Percentiles rank a stretch among this genome's conserved stretches.
phyloP scores from a whole-genome alignment of 1,140 invertebrate species.

The Drosophila ambigua region DNA sequence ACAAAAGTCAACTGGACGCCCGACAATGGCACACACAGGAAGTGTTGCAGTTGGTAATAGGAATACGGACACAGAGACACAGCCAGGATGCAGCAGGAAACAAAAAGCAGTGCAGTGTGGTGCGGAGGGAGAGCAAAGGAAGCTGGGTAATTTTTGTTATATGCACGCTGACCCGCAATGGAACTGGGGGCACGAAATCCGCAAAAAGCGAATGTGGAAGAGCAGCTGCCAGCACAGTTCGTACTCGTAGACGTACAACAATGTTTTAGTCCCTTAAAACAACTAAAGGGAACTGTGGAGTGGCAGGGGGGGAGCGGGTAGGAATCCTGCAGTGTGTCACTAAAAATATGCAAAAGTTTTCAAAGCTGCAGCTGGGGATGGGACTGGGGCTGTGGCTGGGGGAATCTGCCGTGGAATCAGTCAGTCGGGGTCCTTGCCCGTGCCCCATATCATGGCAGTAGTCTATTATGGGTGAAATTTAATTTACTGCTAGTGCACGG shows the following conservation, averaged over 20 bases:
- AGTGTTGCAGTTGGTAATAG: slow-evolving; percentile 61
- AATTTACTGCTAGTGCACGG: slow-evolving; percentile 63
- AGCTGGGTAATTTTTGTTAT: slow-evolving; percentile 58
- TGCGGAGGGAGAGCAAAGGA: slow-evolving; percentile 1
- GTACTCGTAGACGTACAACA: slow-evolving; percentile 13
- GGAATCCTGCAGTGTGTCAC: slow-evolving; percentile 22
- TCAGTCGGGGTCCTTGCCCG: neutral
- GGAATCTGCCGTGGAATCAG: too few relatives aligned
- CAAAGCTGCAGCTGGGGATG: slow-evolving; percentile 20
- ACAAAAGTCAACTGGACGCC: slow-evolving; percentile 29
- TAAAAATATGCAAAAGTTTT: slow-evolving; percentile 72
- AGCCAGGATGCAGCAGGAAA: slow-evolving; percentile 11
- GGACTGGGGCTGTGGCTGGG: too few relatives aligned
- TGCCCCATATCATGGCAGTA: slow-evolving; percentile 44
- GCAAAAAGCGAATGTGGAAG: slow-evolving; percentile 14
- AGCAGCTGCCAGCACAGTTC: slow-evolving; percentile 6
- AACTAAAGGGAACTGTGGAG: slow-evolving; percentile 14
- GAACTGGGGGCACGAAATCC: neutral
- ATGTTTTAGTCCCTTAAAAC: slow-evolving; percentile 3
- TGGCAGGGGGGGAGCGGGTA: neutral
- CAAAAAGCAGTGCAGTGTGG: neutral
- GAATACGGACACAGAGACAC: slow-evolving; percentile 50
- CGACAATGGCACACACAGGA: slow-evolving; percentile 38
- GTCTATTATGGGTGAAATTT: slow-evolving; percentile 76
- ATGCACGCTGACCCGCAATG: slow-evolving; percentile 44